Evolutionary conservation across 2,113 vertebrate genomes (phyloP).

Genomic region (Mus pahari): DNA sequence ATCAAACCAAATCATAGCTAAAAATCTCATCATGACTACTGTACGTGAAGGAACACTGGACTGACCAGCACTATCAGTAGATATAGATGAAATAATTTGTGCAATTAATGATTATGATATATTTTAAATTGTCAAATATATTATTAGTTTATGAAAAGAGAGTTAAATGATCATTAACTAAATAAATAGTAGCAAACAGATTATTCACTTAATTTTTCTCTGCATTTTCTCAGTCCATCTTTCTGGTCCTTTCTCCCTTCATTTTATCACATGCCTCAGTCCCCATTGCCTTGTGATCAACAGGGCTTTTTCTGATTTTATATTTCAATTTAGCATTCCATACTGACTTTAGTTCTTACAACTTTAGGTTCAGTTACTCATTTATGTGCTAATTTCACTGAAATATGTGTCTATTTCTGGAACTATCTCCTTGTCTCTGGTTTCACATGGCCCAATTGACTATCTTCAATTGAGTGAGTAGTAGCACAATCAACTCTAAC

Average conservation of each 20-base stretch:
- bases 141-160: background rate
- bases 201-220: background rate
- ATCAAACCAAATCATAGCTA: background rate
- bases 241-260: background rate
- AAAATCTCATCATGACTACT: background rate
- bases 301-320: background rate
- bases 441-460: background rate
- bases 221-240: background rate
- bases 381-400: background rate
- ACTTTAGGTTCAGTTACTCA: background rate
- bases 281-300: background rate
- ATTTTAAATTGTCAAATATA: background rate
- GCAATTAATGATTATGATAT: background rate
- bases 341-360: background rate
- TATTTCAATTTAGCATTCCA: background rate
- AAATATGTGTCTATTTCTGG: background rate
- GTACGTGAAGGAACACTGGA: background rate
- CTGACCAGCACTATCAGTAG: fast-evolving
- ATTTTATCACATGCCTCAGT: background rate
- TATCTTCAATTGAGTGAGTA: background rate
- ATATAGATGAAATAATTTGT: background rate
- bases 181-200: background rate
- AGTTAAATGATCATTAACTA: background rate
- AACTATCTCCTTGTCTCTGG: background rate
- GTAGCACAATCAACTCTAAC: background rate